Percentiles rank a stretch among this genome's conserved stretches.
Conservation (phyloP, 2,797 vertebrate genomes). For the Arctocebus calabarensis region DNA sequence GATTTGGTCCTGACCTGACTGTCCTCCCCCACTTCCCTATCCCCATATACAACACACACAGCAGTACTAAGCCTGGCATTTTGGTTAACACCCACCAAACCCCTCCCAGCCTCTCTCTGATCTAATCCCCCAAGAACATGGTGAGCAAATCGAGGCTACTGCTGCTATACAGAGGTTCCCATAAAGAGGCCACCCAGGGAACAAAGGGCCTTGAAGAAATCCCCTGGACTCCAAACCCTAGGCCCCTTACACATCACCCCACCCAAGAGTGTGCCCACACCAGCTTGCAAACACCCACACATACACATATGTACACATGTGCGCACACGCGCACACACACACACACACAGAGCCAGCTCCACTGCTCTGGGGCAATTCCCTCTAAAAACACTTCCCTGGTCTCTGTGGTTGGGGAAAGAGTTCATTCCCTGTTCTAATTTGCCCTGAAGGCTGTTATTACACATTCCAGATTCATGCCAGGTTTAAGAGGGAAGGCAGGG, state of each 20-base stretch:
- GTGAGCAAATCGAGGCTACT: background rate
- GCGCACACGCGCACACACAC: background rate
- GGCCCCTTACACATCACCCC: background rate
- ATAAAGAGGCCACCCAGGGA: background rate
- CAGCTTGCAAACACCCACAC: rapidly evolving
- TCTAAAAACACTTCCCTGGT: background rate
- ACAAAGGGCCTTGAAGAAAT: background rate
- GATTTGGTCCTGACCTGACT: rapidly evolving
- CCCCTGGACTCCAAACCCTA: background rate
- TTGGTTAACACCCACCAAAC: background rate
- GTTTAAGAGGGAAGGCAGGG: background rate
- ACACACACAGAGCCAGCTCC: background rate
- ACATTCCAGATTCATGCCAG: slow-evolving; percentile 66
- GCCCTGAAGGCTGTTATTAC: slow-evolving; percentile 76
- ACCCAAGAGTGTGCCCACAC: background rate
- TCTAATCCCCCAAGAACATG: background rate
- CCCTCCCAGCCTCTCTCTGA: background rate
- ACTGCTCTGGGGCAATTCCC: background rate
- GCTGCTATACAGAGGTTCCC: background rate
- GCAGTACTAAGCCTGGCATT: too few relatives aligned
- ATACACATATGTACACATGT: rapidly evolving
- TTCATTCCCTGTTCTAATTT: slow-evolving; percentile 74
- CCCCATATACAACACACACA: rapidly evolving
- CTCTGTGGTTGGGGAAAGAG: slow-evolving; percentile 59
- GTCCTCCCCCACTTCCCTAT: rapidly evolving